Percentiles rank a stretch among this genome's conserved stretches.
phyloP scores from a whole-genome alignment of 2,888 invertebrate species.

The Eristalis tenax region DNA sequence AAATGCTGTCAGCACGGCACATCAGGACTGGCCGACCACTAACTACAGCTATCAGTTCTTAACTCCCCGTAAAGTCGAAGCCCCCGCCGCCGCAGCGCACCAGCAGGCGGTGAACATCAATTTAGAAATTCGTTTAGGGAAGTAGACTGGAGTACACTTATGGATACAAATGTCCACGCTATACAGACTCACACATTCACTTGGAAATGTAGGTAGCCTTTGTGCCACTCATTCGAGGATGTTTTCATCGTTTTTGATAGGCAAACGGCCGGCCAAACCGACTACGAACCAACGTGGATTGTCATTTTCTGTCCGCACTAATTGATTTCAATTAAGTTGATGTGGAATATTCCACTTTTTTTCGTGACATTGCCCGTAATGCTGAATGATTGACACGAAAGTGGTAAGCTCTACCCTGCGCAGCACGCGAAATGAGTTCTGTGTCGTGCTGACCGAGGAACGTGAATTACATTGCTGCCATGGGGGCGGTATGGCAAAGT shows the following conservation, averaged over 20 bases:
- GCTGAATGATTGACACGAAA: conserved; percentile 61
- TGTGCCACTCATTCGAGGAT: conserved; percentile 32
- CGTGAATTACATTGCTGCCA: neutral
- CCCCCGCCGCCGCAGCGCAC: neutral
- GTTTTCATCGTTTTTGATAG: conserved; percentile 32
- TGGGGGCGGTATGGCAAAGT: neutral
- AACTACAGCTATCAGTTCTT: conserved; percentile 64
- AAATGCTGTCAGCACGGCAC: conserved; percentile 65
- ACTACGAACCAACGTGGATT: conserved; percentile 24
- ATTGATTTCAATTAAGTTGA: conserved; percentile 71
- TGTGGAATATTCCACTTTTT: conserved; percentile 44
- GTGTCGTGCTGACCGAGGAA: conserved; percentile 7
- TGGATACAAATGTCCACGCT: conserved; percentile 12
- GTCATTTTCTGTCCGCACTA: conserved; percentile 63
- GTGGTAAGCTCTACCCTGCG: conserved; percentile 40
- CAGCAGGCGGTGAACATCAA: conserved; percentile 24
- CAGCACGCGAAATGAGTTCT: conserved; percentile 6
- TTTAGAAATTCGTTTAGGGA: conserved; percentile 57
- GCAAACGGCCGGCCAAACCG: conserved; percentile 21
- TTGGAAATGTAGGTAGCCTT: conserved; percentile 2
- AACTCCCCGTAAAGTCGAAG: neutral
- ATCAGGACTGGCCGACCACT: conserved; percentile 49
- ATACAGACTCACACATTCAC: neutral
- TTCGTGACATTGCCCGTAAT: conserved; percentile 56
- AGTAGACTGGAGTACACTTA: conserved; percentile 24